phyloP scores from a whole-genome alignment of 92 coral and sea anemone genomes.

The Paragorgia papillata region DNA sequence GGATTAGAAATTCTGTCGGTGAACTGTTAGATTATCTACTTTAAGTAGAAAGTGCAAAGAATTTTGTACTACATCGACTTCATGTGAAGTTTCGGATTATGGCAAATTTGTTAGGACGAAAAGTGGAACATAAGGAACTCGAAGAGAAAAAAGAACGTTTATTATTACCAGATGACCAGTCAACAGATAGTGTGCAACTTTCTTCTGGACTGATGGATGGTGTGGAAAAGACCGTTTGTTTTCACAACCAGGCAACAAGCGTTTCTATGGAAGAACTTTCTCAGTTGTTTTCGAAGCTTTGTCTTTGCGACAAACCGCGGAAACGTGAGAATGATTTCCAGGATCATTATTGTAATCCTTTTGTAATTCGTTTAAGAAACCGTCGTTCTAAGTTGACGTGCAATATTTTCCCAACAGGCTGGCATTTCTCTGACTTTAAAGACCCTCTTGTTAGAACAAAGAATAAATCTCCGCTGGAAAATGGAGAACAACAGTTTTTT shows the following conservation, averaged over 20 bases:
- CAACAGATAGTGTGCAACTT: neutral
- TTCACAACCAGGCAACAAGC: neutral
- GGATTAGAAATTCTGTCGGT: too few relatives aligned
- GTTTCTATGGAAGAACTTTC: neutral
- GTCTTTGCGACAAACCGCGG: neutral
- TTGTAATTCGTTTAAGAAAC: conserved; percentile 17
- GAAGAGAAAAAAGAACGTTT: neutral
- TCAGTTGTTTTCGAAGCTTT: conserved; percentile 31
- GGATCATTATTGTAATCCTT: conserved; percentile 2
- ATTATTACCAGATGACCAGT: neutral
- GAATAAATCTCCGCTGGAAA: neutral
- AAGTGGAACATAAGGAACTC: too few relatives aligned
- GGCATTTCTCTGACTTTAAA: neutral
- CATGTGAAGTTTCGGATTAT: too few relatives aligned
- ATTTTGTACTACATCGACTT: too few relatives aligned
- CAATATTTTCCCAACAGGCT: neutral
- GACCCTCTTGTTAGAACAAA: neutral
- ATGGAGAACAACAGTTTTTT: neutral
- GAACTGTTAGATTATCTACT: too few relatives aligned
- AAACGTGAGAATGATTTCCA: neutral
- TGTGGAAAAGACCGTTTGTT: neutral
- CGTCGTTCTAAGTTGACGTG: neutral
- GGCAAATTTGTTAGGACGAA: too few relatives aligned
- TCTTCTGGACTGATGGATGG: neutral
- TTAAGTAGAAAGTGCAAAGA: too few relatives aligned